phyloP scores from a whole-genome alignment of 2,888 invertebrate genomes.

The Chloroclysta siterata region DNA sequence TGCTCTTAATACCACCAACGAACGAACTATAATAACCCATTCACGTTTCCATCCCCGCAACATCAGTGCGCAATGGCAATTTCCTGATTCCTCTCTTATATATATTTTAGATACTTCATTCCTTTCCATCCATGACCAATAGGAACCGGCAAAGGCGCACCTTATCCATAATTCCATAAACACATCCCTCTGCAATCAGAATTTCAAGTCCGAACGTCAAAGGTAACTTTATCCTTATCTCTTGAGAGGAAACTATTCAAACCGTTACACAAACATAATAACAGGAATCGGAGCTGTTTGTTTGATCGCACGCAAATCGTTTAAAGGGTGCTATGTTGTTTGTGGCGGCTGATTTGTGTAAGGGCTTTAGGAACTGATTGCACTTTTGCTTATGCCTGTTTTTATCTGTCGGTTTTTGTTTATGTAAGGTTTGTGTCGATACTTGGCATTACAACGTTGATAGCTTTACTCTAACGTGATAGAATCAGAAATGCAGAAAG shows the following conservation, averaged over 20 bases:
- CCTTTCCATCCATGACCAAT: too few species aligned
- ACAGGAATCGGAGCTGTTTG: conserved; percentile 23
- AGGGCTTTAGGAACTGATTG: conserved; percentile 20
- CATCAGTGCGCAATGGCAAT: too few species aligned
- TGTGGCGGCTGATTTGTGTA: conserved; percentile 18
- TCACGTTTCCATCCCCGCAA: too few species aligned
- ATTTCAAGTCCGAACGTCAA: not conserved
- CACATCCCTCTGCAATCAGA: too few species aligned
- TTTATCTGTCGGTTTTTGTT: conserved; percentile 13
- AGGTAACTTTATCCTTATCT: conserved; percentile 15
- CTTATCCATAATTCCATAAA: too few species aligned
- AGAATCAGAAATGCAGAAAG: too few species aligned
- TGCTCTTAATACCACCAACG: too few species aligned
- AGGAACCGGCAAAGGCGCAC: too few species aligned
- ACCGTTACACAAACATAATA: conserved; percentile 32
- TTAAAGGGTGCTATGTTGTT: conserved; percentile 22
- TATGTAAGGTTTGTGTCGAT: not conserved
- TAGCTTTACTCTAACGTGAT: not conserved
- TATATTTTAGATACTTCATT: too few species aligned
- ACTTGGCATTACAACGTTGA: not conserved
- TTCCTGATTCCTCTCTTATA: too few species aligned
- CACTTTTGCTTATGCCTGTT: conserved; percentile 12
- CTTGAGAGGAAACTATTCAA: conserved; percentile 20
- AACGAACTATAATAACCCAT: too few species aligned
- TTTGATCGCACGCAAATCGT: conserved; percentile 30